phyloP scores from a whole-genome alignment of 2,888 invertebrate genomes.

The Cataglyphis albicans region DNA sequence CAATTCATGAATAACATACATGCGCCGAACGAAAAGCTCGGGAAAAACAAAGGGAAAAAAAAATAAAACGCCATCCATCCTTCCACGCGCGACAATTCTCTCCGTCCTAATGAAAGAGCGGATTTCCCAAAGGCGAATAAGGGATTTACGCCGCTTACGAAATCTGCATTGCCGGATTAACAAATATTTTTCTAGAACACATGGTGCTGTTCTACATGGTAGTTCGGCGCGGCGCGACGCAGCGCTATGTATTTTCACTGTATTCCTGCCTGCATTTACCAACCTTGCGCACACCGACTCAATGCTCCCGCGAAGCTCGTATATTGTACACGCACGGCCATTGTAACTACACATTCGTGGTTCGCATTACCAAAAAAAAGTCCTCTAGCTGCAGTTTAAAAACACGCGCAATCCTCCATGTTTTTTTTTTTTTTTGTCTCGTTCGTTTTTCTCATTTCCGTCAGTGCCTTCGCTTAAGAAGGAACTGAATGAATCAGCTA shows the following conservation, averaged over 20 bases:
- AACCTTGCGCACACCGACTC: slow-evolving; percentile 41
- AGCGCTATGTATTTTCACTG: slow-evolving; percentile 34
- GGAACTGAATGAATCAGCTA: too few species aligned
- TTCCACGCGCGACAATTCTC: slow-evolving; percentile 6
- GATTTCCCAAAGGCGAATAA: slow-evolving; percentile 50
- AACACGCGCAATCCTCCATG: slow-evolving; percentile 14
- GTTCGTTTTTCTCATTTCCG: slow-evolving; percentile 42
- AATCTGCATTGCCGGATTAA: slow-evolving; percentile 58
- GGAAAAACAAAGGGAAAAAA: slow-evolving; percentile 31
- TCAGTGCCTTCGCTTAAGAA: slow-evolving; percentile 29
- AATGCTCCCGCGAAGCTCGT: slow-evolving; percentile 17
- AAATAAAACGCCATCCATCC: slow-evolving; percentile 23
- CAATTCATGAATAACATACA: slow-evolving; percentile 24
- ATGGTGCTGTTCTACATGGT: not conserved
- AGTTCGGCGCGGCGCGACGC: slow-evolving; percentile 4
- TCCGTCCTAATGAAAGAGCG: slow-evolving; percentile 43
- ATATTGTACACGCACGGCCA: slow-evolving; percentile 54
- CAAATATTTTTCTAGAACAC: slow-evolving; percentile 51
- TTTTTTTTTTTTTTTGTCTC: slow-evolving; percentile 45
- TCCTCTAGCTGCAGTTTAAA: slow-evolving; percentile 61
- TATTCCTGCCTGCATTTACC: slow-evolving; percentile 55
- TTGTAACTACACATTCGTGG: slow-evolving; percentile 49
- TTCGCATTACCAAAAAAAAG: slow-evolving; percentile 49
- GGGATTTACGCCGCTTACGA: slow-evolving; percentile 46
- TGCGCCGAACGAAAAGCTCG: slow-evolving; percentile 14